Evolutionary conservation across 1,140 invertebrate genomes (phyloP).

Genomic region (Nasonia giraulti): DNA sequence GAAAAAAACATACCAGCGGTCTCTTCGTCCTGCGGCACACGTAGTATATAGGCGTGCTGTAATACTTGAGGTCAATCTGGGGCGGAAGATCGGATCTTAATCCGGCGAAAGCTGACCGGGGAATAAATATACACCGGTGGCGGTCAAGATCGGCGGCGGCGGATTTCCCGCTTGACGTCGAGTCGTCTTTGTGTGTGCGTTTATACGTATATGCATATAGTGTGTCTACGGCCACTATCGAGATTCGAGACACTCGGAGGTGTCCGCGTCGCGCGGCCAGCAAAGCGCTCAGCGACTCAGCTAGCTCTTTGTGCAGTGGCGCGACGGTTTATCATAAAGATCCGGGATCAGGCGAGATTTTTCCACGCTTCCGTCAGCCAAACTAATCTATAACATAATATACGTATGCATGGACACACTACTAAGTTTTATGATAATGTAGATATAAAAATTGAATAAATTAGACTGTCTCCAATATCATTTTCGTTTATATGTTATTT

Average conservation of each 20-base stretch:
- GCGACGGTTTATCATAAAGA: conserved; percentile 52
- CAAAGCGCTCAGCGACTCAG: not conserved
- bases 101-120: conserved; percentile 32
- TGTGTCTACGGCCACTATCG: not conserved
- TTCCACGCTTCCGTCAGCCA: not conserved
- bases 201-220: not conserved
- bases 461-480: too few species aligned
- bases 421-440: too few species aligned
- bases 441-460: too few species aligned
- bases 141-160: not conserved
- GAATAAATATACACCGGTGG: conserved; percentile 1
- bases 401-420: not conserved
- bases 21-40: too few species aligned
- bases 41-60: too few species aligned
- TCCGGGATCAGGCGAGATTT: conserved; percentile 30
- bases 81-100: not conserved
- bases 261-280: not conserved
- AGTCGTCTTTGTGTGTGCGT: not conserved
- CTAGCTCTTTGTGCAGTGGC: not conserved
- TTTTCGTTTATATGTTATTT: too few species aligned
- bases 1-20: not conserved
- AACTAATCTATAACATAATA: not conserved
- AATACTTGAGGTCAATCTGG: not conserved
- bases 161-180: too few species aligned
- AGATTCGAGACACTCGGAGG: not conserved